Evolutionary conservation across 1,140 invertebrate species (phyloP).

Genomic region (Homalodisca vitripennis): DNA sequence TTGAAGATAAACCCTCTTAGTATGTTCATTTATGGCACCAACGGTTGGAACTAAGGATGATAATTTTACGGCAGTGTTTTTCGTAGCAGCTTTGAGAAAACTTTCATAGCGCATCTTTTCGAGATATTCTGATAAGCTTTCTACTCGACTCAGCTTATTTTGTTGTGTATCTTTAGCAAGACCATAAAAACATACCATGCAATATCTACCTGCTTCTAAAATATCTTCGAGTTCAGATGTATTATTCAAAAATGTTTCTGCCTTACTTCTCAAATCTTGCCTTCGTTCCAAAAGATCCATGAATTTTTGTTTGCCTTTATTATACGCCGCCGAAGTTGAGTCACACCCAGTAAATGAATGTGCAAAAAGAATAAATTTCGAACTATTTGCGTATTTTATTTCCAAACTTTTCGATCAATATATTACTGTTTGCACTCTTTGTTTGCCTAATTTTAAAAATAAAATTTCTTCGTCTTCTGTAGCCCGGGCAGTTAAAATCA

Average conservation of each 20-base stretch:
- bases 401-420: slow-evolving; percentile 16
- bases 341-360: slow-evolving; percentile 26
- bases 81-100: too few species aligned
- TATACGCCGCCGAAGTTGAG: neutral
- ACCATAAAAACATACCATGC: neutral
- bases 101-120: too few species aligned
- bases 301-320: slow-evolving; percentile 26
- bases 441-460: slow-evolving; percentile 16
- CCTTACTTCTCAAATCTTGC: neutral
- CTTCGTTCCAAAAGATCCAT: slow-evolving; percentile 1
- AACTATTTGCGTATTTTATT: neutral
- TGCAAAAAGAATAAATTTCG: slow-evolving; percentile 16
- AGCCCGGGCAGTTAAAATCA: slow-evolving; percentile 17
- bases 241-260: neutral
- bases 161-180: too few species aligned
- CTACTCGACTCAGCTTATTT: too few species aligned
- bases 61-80: too few species aligned
- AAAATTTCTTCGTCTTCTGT: neutral
- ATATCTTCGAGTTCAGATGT: slow-evolving; percentile 1
- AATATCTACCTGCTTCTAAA: neutral
- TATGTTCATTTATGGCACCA: too few species aligned
- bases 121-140: too few species aligned
- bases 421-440: neutral
- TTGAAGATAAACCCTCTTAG: too few species aligned
- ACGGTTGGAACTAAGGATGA: too few species aligned